Evolutionary conservation across 2,113 vertebrate species (phyloP).

Genomic region (Spea bombifrons): DNA sequence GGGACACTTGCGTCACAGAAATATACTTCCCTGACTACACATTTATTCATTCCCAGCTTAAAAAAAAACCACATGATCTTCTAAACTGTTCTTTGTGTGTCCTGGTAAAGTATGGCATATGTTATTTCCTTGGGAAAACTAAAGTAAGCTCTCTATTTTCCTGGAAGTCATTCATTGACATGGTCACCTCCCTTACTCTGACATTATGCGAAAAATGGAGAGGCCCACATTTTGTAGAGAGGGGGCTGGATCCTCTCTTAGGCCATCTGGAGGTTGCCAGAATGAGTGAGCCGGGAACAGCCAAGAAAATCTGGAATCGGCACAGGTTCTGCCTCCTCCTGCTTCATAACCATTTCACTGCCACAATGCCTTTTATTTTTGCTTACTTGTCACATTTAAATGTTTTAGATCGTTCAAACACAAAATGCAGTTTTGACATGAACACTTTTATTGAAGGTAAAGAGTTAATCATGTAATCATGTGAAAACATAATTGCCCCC

Average conservation of each 20-base stretch:
- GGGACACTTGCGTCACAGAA: too few relatives aligned
- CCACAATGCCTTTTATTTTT: background rate
- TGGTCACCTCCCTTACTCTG: constrained; percentile 4
- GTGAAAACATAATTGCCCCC: too few relatives aligned
- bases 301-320: constrained; percentile 31
- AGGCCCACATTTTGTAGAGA: background rate
- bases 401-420: too few relatives aligned
- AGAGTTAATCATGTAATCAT: too few relatives aligned
- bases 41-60: too few relatives aligned
- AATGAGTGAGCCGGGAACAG: constrained; percentile 27
- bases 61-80: too few relatives aligned
- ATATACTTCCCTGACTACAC: too few relatives aligned
- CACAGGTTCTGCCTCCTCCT: constrained; percentile 26
- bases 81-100: too few relatives aligned
- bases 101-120: too few relatives aligned
- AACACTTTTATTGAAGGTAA: too few relatives aligned
- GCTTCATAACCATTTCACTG: constrained; percentile 21
- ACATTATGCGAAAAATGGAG: background rate
- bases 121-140: background rate
- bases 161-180: background rate
- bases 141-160: background rate
- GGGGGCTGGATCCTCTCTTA: constrained; percentile 22
- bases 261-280: constrained; percentile 33
- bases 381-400: too few relatives aligned
- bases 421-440: too few relatives aligned